Conservation (phyloP, 2,797 vertebrate genomes). For the Bradypodion ventrale region DNA sequence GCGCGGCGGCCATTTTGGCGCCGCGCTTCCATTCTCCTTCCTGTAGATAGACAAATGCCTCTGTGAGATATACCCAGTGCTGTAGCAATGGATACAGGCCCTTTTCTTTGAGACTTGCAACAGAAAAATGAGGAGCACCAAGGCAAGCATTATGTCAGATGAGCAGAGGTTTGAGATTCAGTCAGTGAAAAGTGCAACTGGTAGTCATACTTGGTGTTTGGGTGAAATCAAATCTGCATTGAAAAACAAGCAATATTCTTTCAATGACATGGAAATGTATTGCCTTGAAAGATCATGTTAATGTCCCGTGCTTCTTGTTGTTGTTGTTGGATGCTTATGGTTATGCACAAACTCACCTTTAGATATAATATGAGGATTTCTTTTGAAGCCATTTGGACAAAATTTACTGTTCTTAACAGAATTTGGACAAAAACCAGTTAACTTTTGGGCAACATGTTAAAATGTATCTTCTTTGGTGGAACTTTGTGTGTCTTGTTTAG, state of each 20-base stretch:
- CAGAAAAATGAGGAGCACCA: too few relatives aligned
- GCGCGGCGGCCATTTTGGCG: too few relatives aligned
- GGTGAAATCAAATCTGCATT: too few relatives aligned
- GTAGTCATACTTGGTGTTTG: too few relatives aligned
- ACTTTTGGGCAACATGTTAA: not conserved
- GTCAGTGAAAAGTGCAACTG: too few relatives aligned
- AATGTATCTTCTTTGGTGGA: not conserved
- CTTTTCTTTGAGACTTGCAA: too few relatives aligned
- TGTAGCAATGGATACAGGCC: too few relatives aligned
- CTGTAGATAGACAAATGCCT: too few relatives aligned
- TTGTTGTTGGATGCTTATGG: not conserved
- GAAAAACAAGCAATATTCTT: not conserved
- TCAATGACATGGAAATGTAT: not conserved
- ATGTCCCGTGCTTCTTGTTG: not conserved
- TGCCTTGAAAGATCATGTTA: not conserved
- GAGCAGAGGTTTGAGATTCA: too few relatives aligned
- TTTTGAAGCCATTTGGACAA: constrained; percentile 8
- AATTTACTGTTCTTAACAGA: constrained; percentile 4
- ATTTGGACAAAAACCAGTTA: not conserved
- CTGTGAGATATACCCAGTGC: too few relatives aligned
- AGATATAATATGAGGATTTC: not conserved
- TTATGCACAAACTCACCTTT: not conserved
- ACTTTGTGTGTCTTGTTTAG: not conserved
- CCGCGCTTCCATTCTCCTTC: too few relatives aligned
- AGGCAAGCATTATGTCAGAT: too few relatives aligned